Evolutionary conservation across 2,888 invertebrate species (phyloP).

Genomic region (Aspidiotus destructor): DNA sequence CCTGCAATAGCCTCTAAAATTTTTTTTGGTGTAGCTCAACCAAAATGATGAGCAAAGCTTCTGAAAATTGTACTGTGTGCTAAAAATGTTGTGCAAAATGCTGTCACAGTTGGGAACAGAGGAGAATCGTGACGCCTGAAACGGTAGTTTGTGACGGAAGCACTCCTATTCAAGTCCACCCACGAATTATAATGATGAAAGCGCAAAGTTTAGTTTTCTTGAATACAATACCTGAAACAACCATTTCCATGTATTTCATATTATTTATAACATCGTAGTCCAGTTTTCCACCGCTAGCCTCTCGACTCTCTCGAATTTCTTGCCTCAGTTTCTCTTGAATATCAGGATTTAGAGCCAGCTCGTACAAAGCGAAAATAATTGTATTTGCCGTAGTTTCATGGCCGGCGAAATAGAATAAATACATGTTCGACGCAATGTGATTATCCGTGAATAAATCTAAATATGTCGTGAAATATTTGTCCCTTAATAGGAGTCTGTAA

Average conservation of each 20-base stretch:
- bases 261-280: conserved; percentile 46
- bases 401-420: conserved; percentile 48
- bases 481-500: no score
- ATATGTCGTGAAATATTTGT: not conserved
- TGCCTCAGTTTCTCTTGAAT: conserved; percentile 44
- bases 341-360: conserved; percentile 45
- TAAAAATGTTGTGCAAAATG: no score
- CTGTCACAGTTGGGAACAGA: no score
- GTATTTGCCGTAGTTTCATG: conserved; percentile 49
- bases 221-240: conserved; percentile 42
- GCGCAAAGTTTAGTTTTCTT: not conserved
- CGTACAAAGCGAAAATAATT: conserved; percentile 46
- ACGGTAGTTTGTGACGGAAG: no score
- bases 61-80: no score
- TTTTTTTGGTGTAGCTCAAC: no score
- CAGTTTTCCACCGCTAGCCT: conserved; percentile 42
- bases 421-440: conserved; percentile 46
- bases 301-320: conserved; percentile 43
- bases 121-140: no score
- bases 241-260: conserved; percentile 46
- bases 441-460: conserved; percentile 35
- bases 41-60: no score
- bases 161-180: no score
- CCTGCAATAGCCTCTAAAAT: no score
- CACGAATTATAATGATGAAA: not conserved